Evolutionary conservation across 2,113 vertebrate species (phyloP).

Genomic region (Rhea americana): DNA sequence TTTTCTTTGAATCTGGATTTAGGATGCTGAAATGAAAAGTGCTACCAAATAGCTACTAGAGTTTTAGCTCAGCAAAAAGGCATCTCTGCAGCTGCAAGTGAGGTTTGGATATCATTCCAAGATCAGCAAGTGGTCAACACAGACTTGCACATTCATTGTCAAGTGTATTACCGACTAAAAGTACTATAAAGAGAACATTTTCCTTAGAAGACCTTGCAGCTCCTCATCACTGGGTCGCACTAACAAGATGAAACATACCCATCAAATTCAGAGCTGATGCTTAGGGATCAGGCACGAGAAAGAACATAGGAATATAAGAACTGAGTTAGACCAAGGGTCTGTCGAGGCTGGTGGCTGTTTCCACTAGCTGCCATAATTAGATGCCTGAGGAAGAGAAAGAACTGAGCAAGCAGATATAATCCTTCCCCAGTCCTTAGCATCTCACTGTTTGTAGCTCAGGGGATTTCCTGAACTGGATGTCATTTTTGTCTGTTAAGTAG

Average conservation of each 20-base stretch:
- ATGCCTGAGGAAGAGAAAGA: not conserved
- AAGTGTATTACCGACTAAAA: not conserved
- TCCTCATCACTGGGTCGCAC: rapidly evolving
- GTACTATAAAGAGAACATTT: not conserved
- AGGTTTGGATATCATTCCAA: not conserved
- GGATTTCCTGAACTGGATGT: not conserved
- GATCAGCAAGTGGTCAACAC: not conserved
- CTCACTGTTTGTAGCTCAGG: not conserved
- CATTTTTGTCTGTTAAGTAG: not conserved
- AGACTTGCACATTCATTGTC: not conserved
- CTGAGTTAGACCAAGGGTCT: rapidly evolving
- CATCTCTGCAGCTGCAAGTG: not conserved
- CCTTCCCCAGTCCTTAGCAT: not conserved
- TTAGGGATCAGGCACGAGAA: rapidly evolving
- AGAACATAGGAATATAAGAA: not conserved
- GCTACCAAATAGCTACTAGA: not conserved
- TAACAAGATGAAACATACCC: not conserved
- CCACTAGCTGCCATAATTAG: not conserved
- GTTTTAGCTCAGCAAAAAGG: not conserved
- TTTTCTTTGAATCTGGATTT: not conserved
- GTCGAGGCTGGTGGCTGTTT: not conserved
- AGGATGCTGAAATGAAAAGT: not conserved
- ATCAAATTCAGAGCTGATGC: not conserved
- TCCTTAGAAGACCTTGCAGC: not conserved
- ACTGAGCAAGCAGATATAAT: rapidly evolving